phyloP scores from a whole-genome alignment of 2,888 invertebrate species.

The Ophion slaviceki region DNA sequence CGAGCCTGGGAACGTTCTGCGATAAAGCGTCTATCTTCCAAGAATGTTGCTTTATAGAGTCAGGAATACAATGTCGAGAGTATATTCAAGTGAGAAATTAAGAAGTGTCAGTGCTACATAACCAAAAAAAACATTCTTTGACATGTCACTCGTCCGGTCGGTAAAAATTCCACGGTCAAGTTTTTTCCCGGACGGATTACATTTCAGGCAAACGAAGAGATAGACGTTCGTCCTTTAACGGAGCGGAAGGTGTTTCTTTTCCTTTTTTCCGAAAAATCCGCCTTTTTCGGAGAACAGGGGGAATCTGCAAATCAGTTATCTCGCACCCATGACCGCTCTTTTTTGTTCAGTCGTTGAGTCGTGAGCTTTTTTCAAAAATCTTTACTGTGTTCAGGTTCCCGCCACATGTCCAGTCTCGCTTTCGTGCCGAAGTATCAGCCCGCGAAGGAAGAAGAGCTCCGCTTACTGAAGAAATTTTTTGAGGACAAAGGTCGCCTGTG shows the following conservation, averaged over 20 bases:
- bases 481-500: conserved; percentile 86
- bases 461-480: conserved; percentile 87
- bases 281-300: neutral
- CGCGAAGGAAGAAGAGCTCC: conserved; percentile 86
- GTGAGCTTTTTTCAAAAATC: neutral
- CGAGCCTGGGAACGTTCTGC: neutral
- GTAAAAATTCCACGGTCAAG: neutral
- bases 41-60: conserved; percentile 8
- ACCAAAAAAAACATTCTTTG: neutral
- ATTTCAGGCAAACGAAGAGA: neutral
- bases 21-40: neutral
- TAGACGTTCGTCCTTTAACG: neutral
- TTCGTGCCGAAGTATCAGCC: conserved; percentile 92
- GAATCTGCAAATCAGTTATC: neutral
- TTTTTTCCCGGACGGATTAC: neutral
- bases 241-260: neutral
- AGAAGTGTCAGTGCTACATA: conserved; percentile 12
- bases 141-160: neutral
- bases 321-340: neutral
- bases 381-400: conserved; percentile 41
- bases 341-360: neutral
- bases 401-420: conserved; percentile 69
- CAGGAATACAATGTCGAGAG: neutral
- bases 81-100: conserved; percentile 8
- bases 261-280: neutral